A percentile compares a stretch with the other conserved stretches of the same genome.
These are phyloP conservation scores for Acanthochromis polyacanthus DNA, from an alignment of 2,113 vertebrate species.

Conservation along the genomic window DNA sequence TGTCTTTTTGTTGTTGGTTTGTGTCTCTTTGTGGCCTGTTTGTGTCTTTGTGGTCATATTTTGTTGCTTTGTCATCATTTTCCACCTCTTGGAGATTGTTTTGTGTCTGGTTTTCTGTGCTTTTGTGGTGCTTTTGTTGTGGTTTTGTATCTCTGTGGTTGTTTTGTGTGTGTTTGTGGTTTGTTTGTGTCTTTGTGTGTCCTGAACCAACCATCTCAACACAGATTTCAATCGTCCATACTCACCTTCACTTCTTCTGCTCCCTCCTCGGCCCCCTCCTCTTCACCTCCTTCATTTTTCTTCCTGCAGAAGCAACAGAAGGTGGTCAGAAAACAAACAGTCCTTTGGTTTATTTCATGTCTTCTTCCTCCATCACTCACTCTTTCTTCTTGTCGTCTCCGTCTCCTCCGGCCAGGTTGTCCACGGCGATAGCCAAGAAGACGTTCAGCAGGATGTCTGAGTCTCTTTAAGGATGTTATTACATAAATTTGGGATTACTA, in stretches of 20 bases:
- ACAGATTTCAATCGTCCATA: fast-evolving
- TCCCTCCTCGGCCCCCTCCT: conserved; percentile 24
- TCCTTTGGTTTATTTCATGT: neutral
- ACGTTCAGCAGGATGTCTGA: conserved; percentile 86
- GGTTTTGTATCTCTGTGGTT: no score
- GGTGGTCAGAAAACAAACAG: neutral
- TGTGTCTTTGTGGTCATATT: no score
- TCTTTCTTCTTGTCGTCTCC: conserved; percentile 79
- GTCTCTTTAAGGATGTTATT: conserved; percentile 43
- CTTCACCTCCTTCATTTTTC: conserved; percentile 57
- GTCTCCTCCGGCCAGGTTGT: conserved; percentile 84
- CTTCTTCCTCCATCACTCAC: conserved; percentile 58
- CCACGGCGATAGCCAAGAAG: conserved; percentile 87
- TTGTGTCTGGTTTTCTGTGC: no score
- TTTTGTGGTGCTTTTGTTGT: no score
- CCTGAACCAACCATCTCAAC: neutral
- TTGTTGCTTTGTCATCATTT: no score
- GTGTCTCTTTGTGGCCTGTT: no score
- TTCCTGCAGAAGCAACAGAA: conserved; percentile 42
- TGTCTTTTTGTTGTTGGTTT: no score
- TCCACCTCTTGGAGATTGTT: no score
- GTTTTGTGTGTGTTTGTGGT: no score
- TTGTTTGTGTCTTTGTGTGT: no score
- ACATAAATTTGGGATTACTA: no score
- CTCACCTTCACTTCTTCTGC: conserved; percentile 61